Base-by-base conservation (phyloP, 2,113 vertebrate genomes). In the Solea senegalensis region DNA sequence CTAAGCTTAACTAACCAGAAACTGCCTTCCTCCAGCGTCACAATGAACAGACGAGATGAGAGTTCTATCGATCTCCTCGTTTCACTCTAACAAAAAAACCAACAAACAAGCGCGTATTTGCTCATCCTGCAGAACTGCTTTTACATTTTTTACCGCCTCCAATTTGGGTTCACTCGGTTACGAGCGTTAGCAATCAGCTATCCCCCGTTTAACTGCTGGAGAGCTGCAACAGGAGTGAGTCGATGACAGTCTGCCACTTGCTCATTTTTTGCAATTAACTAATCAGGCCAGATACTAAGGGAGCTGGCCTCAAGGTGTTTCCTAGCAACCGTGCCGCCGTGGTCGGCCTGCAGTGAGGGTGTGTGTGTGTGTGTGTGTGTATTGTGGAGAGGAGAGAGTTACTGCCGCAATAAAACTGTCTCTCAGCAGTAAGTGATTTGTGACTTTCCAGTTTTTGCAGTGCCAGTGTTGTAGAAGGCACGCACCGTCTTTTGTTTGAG, bases 221-320 rank as follows among this genome's bases (percentile, higher is more conserved):
- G 68, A 66, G 62, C 12, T 80, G 63, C 57, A 78, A 72, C 76
- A 75, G 9, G 61, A 75, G 41, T 9, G 45, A 80, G 73, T 72
- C 12, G 3, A 67, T 78, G 69, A 64, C 79, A 46, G 69, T 78
- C 86, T 77, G 70, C 82, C 71, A 78, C 78, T 87, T 86, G 80
- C 81, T 91, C 91, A 91, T 80, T 84, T 91, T 91, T 80, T 78
- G 82, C 90, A 92, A 93, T 93, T 92, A 93, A 91, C 90, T 92
- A 92, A 93, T 93, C 92, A 93, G 90, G 88, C 88, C 89, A 91
- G 90, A 88, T 87, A 89, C 86, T 77, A 58, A 74, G 83, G 81
- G 90, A 90, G 83, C 89, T 76, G 83, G 90, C 84, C 86, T 82
- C 65, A 72, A 89, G 90, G 88, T 91, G 93, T 94, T 93, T 91